phyloP scores from a whole-genome alignment of 2,888 invertebrate genomes.

The Mesorhabditis belari region DNA sequence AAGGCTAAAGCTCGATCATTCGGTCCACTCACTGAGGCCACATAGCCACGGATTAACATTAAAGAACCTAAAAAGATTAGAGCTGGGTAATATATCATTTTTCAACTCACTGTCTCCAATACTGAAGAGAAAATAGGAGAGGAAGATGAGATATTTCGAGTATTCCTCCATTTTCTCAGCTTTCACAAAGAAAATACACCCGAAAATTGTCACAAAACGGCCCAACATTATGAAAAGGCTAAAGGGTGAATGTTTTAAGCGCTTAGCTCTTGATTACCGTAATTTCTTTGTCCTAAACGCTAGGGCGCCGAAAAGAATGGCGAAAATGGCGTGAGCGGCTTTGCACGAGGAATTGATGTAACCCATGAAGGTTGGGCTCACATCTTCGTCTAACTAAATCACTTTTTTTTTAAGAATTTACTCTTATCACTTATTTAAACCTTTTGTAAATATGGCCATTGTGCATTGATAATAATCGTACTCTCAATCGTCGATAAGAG shows the following conservation, averaged over 20 bases:
- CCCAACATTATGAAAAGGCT: constrained; percentile 13
- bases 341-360: neutral
- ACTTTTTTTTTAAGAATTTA: too few relatives aligned
- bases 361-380: neutral
- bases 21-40: constrained; percentile 14
- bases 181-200: constrained; percentile 10
- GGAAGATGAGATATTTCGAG: constrained; percentile 19
- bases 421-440: too few relatives aligned
- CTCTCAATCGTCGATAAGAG: neutral
- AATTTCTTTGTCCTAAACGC: neutral
- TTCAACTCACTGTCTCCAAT: constrained; percentile 14
- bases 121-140: constrained; percentile 18
- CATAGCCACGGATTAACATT: constrained; percentile 19
- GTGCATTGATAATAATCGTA: neutral
- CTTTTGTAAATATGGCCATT: neutral
- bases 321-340: neutral
- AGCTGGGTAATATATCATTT: too few relatives aligned
- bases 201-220: constrained; percentile 13
- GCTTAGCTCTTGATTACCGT: neutral
- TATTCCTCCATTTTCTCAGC: constrained; percentile 12
- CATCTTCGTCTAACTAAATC: neutral
- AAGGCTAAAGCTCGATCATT: constrained; percentile 17
- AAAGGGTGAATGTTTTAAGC: neutral
- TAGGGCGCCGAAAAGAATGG: neutral
- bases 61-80: constrained; percentile 13